phyloP scores from a whole-genome alignment of 2,797 vertebrate species.

The Tamandua tetradactyla region DNA sequence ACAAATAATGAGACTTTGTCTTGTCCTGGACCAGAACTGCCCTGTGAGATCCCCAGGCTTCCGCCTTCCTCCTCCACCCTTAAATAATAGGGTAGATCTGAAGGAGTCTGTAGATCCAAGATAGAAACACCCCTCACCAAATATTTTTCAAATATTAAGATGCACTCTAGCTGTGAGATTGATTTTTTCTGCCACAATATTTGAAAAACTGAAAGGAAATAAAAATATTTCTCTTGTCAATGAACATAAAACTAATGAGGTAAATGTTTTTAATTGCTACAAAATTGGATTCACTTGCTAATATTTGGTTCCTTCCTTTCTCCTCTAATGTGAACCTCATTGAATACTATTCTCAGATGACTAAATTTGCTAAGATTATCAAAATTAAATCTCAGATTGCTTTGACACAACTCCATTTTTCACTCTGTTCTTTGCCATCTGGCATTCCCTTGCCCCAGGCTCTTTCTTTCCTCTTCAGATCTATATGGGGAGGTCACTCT shows the following conservation, averaged over 20 bases:
- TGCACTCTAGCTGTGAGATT: background rate
- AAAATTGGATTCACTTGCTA: background rate
- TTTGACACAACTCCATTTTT: background rate
- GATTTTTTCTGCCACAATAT: background rate
- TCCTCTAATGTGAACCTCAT: background rate
- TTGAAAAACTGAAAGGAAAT: slow-evolving; percentile 14
- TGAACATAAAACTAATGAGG: background rate
- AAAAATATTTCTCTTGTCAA: background rate
- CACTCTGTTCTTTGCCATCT: background rate
- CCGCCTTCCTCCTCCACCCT: background rate
- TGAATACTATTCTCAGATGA: background rate
- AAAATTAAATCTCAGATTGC: background rate
- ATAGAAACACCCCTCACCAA: background rate
- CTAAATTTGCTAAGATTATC: background rate
- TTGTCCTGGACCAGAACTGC: background rate
- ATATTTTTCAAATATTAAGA: slow-evolving; percentile 3
- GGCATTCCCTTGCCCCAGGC: accelerated
- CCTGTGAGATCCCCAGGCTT: background rate
- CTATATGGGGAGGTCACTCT: background rate
- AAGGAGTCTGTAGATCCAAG: background rate
- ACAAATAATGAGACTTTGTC: background rate
- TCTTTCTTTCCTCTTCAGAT: background rate
- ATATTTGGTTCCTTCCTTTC: no score
- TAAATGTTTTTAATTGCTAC: background rate
- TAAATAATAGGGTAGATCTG: background rate